These are phyloP conservation scores for Notothenia coriiceps DNA, from an alignment of 2,113 vertebrate genomes.

Conservation along the genomic window DNA sequence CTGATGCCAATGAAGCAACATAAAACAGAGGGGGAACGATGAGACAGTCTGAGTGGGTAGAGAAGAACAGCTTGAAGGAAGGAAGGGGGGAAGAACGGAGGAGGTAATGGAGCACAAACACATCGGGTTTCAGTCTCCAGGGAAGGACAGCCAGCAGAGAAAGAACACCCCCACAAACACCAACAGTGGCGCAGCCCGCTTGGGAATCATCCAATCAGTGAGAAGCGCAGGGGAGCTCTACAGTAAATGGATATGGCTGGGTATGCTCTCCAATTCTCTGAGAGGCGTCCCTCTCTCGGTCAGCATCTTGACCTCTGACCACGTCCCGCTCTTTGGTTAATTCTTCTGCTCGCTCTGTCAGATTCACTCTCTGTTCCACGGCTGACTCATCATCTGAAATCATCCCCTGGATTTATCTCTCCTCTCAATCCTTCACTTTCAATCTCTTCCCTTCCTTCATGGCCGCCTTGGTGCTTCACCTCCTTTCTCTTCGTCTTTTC, in stretches of 20 bases:
- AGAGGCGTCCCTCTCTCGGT: not conserved
- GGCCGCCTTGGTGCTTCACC: not conserved
- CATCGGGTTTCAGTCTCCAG: slow-evolving; percentile 45
- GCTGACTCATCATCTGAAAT: slow-evolving; percentile 50
- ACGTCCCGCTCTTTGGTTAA: slow-evolving; percentile 22
- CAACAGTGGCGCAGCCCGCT: slow-evolving; percentile 33
- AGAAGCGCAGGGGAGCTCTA: slow-evolving; percentile 21
- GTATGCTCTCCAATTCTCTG: slow-evolving; percentile 16
- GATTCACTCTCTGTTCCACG: slow-evolving; percentile 25
- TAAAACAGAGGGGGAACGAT: not conserved
- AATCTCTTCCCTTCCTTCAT: not conserved
- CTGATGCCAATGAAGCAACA: slow-evolving; percentile 11
- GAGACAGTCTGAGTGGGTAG: slow-evolving; percentile 24
- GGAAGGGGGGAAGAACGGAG: slow-evolving; percentile 30
- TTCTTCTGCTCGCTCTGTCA: slow-evolving; percentile 44
- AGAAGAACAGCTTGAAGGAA: slow-evolving; percentile 62
- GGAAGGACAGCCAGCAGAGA: slow-evolving; percentile 32
- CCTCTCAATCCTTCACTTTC: slow-evolving; percentile 38
- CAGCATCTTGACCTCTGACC: slow-evolving; percentile 28
- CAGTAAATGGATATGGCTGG: slow-evolving; percentile 30
- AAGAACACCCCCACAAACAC: slow-evolving; percentile 39
- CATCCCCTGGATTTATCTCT: slow-evolving; percentile 48
- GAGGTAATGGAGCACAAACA: slow-evolving; percentile 71
- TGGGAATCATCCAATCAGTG: slow-evolving; percentile 49
- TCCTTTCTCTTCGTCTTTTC: not conserved